These are phyloP conservation scores for Aethina tumida DNA, from an alignment of 1,140 invertebrate species.

Conservation along the genomic window DNA sequence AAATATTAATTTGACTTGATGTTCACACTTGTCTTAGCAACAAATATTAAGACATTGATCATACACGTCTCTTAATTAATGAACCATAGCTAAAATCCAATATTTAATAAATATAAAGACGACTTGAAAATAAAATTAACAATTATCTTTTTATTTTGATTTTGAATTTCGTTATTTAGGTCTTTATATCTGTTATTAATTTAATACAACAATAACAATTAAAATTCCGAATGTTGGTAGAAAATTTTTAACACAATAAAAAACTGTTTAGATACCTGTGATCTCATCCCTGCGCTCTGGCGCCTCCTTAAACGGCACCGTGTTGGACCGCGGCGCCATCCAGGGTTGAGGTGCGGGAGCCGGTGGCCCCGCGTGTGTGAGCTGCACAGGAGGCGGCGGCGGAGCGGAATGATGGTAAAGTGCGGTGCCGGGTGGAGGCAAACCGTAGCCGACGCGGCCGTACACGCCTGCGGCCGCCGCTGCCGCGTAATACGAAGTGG, in stretches of 20 bases:
- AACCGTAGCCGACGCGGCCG: conserved; percentile 21
- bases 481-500: conserved; percentile 30
- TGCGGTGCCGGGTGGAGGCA: conserved; percentile 22
- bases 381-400: conserved; percentile 16
- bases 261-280: conserved; percentile 19
- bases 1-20: neutral
- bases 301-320: conserved; percentile 17
- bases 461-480: conserved; percentile 21
- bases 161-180: too few species aligned
- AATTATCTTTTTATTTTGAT: too few species aligned
- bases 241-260: conserved; percentile 1
- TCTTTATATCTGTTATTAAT: conserved; percentile 2
- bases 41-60: neutral
- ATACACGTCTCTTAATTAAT: conserved; percentile 3
- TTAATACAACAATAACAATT: neutral
- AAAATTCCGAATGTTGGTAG: neutral
- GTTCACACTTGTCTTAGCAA: neutral
- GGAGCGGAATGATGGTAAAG: conserved; percentile 24
- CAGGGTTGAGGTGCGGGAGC: too few species aligned
- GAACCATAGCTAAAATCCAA: too few species aligned
- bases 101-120: too few species aligned
- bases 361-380: conserved; percentile 27
- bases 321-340: conserved; percentile 21
- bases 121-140: too few species aligned
- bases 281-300: conserved; percentile 28